Percentiles rank a stretch among this genome's conserved stretches.
Evolutionary conservation across 2,888 invertebrate genomes (phyloP).

Genomic region (Scotopteryx bipunctaria): DNA sequence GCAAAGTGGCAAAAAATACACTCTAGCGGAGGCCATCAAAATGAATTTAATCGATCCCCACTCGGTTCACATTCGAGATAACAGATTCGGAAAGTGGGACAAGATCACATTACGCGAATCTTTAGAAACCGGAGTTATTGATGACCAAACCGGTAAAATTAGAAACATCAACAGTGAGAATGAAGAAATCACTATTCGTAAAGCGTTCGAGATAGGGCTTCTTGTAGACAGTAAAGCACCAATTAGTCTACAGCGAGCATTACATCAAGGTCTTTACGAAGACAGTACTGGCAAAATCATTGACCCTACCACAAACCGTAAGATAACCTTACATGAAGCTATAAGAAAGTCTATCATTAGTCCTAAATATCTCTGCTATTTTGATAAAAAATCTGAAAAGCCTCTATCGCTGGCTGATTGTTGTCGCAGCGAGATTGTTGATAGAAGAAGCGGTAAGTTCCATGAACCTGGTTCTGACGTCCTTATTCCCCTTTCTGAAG

Average conservation of each 20-base stretch:
- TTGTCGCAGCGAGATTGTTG: constrained; percentile 90
- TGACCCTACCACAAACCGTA: constrained; percentile 90
- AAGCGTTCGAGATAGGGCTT: constrained; percentile 91
- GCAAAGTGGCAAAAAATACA: constrained; percentile 89
- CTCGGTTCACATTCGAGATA: constrained; percentile 92
- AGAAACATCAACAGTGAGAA: constrained; percentile 87
- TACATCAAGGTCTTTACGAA: constrained; percentile 94
- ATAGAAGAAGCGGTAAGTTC: constrained; percentile 90
- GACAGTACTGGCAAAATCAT: constrained; percentile 91
- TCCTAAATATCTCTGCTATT: constrained; percentile 91
- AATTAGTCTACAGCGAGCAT: constrained; percentile 91
- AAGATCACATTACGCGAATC: constrained; percentile 91
- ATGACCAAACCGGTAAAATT: constrained; percentile 87
- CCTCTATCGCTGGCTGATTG: constrained; percentile 90
- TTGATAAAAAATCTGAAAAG: constrained; percentile 89
- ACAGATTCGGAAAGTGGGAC: constrained; percentile 88
- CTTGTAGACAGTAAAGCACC: constrained; percentile 92
- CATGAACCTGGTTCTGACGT: constrained; percentile 87
- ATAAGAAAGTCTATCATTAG: constrained; percentile 91
- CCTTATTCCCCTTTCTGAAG: constrained; percentile 87
- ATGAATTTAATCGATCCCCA: constrained; percentile 92
- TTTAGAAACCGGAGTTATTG: constrained; percentile 88
- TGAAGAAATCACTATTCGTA: constrained; percentile 87
- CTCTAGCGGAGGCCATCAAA: constrained; percentile 92
- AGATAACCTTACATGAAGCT: constrained; percentile 92